Evolutionary conservation across 2,888 invertebrate genomes (phyloP).

Genomic region (Deilephila porcellus): DNA sequence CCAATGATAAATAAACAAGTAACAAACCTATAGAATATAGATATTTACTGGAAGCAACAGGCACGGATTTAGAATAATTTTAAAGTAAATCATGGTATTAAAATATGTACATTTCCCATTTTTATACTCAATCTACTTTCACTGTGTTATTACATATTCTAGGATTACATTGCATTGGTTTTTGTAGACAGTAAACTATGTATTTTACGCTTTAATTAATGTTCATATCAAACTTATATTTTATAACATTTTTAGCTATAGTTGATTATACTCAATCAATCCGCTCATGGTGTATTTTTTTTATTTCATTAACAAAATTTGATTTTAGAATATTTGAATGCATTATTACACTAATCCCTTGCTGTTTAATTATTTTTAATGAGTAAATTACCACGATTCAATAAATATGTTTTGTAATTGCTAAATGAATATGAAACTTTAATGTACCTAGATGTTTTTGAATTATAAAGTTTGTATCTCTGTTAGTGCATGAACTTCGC

Average conservation of each 20-base stretch:
- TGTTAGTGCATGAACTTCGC: not conserved
- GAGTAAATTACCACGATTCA: not conserved
- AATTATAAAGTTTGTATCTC: not conserved
- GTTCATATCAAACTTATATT: not conserved
- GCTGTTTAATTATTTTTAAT: not conserved
- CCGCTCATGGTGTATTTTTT: no score
- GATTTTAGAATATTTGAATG: no score
- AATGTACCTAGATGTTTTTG: not conserved
- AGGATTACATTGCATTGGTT: not conserved
- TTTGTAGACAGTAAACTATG: not conserved
- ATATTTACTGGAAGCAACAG: conserved; percentile 10
- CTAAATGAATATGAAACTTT: not conserved
- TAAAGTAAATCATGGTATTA: not conserved
- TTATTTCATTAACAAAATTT: no score
- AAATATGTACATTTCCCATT: not conserved
- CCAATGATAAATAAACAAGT: not conserved
- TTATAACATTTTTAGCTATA: not conserved
- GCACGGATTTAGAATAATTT: conserved; percentile 8
- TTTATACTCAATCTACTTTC: not conserved
- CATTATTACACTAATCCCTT: no score
- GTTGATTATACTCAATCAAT: no score
- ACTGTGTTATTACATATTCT: not conserved
- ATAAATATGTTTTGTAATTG: not conserved
- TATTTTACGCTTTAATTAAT: not conserved
- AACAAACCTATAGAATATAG: not conserved